These are phyloP conservation scores for Drosophila orena DNA, from an alignment of 1,140 invertebrate genomes.

Conservation along the genomic window DNA sequence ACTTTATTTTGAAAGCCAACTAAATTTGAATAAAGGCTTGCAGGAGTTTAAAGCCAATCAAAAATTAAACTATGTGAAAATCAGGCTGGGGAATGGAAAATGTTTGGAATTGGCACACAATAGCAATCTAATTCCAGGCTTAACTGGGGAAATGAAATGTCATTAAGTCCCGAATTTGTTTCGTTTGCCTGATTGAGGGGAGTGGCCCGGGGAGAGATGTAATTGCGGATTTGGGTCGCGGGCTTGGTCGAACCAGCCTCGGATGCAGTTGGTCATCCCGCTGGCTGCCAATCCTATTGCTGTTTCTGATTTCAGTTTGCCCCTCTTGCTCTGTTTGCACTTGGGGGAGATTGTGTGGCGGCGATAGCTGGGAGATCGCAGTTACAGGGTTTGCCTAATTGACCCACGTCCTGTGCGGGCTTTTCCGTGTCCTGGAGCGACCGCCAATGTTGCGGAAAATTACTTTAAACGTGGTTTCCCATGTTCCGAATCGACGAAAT, in stretches of 20 bases:
- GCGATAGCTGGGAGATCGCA: neutral
- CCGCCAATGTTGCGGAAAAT: conserved; percentile 74
- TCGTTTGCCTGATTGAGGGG: conserved; percentile 24
- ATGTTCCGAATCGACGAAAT: neutral
- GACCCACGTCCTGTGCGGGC: conserved; percentile 56
- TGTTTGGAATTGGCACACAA: conserved; percentile 16
- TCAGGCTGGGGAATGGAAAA: neutral
- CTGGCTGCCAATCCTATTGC: conserved; percentile 3
- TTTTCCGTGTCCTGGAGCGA: conserved; percentile 30
- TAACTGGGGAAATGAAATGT: conserved; percentile 34
- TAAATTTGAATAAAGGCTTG: too few species aligned
- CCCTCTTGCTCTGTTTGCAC: conserved; percentile 15
- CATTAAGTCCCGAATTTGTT: conserved; percentile 38
- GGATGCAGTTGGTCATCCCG: conserved; percentile 37
- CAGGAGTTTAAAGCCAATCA: neutral
- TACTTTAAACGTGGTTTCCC: conserved; percentile 55
- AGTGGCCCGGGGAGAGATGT: conserved; percentile 16
- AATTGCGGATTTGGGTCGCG: conserved; percentile 43
- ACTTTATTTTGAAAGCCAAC: too few species aligned
- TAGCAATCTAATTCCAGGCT: conserved; percentile 20
- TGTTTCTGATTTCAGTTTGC: conserved; percentile 2
- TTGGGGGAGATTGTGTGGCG: conserved; percentile 16
- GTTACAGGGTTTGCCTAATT: conserved; percentile 40
- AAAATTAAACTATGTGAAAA: neutral
- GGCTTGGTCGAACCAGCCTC: neutral